Percentiles rank a stretch among this genome's conserved stretches.
Evolutionary conservation across 2,113 vertebrate species (phyloP).

Genomic region (Glaucidium brasilianum): DNA sequence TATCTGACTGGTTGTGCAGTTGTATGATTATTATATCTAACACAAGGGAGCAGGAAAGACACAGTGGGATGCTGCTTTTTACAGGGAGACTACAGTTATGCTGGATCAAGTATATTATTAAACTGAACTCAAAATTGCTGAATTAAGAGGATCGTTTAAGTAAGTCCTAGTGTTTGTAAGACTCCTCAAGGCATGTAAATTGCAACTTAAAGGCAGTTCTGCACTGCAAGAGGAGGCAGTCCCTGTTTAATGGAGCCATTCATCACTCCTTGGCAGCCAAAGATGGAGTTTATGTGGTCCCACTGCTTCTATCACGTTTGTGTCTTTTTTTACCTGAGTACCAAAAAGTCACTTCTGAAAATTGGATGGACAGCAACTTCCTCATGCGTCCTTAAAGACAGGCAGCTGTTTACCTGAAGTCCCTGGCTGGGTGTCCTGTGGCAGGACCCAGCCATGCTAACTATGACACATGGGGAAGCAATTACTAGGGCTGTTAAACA

Average conservation of each 20-base stretch:
- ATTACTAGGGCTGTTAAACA: background rate
- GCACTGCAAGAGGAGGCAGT: background rate
- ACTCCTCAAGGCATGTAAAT: background rate
- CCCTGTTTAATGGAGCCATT: background rate
- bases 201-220: background rate
- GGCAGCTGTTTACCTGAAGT: background rate
- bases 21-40: background rate
- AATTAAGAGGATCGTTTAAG: background rate
- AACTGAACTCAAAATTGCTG: background rate
- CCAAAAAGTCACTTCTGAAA: background rate
- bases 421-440: rapidly evolving
- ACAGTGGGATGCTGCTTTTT: background rate
- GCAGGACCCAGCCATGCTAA: background rate
- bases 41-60: background rate
- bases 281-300: rapidly evolving
- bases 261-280: background rate
- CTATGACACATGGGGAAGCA: rapidly evolving
- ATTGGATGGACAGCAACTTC: background rate
- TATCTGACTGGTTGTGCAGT: background rate
- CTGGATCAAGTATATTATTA: background rate
- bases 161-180: background rate
- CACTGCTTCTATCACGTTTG: rapidly evolving
- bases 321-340: background rate
- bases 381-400: background rate
- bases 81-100: background rate